Evolutionary conservation across 2,113 vertebrate genomes (phyloP).

Genomic region (Eudorcas thomsonii): DNA sequence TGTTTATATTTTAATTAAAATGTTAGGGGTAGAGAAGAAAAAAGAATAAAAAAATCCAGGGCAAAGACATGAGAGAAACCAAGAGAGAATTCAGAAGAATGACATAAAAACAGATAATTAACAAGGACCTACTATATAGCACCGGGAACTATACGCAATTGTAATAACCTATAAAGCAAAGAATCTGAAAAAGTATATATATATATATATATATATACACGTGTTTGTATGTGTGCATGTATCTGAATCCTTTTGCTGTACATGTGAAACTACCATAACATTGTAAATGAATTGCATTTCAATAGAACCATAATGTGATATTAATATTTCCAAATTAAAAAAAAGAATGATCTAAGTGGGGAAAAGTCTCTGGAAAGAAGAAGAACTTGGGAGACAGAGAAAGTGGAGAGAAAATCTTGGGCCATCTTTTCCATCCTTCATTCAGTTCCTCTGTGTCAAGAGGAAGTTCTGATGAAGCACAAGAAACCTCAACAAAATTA

Average conservation of each 20-base stretch:
- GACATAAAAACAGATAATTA: neutral
- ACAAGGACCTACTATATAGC: neutral
- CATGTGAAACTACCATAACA: neutral
- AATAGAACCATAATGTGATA: neutral
- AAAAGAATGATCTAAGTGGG: neutral
- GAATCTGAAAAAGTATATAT: neutral
- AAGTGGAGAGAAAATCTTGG: too few species aligned
- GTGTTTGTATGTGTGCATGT: neutral
- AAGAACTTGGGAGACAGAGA: neutral
- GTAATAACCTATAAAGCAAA: neutral
- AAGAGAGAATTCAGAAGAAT: neutral
- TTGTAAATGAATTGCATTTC: neutral
- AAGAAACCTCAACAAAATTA: neutral
- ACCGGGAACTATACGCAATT: neutral
- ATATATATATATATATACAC: neutral
- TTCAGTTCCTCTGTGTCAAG: neutral
- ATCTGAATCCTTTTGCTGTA: neutral
- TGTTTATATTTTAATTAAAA: neutral
- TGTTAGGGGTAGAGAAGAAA: neutral
- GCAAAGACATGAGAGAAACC: neutral
- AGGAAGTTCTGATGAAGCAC: neutral
- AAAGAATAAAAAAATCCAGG: neutral
- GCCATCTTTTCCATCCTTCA: accelerated
- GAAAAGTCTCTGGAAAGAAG: neutral
- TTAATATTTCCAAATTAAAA: neutral